A percentile compares a stretch with the other conserved stretches of the same genome.
These are phyloP conservation scores for Himalopsyche kuldschensis DNA, from an alignment of 2,888 invertebrate genomes.

Conservation along the genomic window DNA sequence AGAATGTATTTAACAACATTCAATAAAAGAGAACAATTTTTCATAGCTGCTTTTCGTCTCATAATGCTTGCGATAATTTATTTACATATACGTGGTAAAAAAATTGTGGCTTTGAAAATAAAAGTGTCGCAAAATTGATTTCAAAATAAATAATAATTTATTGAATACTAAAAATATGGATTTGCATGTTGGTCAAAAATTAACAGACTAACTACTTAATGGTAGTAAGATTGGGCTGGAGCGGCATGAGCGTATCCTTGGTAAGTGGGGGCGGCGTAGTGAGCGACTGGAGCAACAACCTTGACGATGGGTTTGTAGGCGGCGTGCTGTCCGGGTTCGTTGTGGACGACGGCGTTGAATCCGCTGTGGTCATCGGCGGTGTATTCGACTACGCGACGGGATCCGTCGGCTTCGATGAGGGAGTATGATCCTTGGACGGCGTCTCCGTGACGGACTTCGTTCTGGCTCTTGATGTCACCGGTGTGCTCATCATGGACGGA, in stretches of 20 bases:
- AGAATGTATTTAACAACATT: too few species aligned
- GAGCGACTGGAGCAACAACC: conserved; percentile 14
- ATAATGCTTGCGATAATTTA: too few species aligned
- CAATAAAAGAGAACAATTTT: too few species aligned
- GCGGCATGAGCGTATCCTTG: conserved; percentile 34
- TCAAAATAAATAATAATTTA: conserved; percentile 17
- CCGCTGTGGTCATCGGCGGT: conserved; percentile 48
- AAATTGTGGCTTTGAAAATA: too few species aligned
- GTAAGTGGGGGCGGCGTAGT: conserved; percentile 20
- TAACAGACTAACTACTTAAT: neutral
- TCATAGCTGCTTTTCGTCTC: too few species aligned
- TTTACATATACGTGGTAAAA: too few species aligned
- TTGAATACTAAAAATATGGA: conserved; percentile 15
- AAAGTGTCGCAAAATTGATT: neutral
- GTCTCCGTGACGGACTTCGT: conserved; percentile 53
- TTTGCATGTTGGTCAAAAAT: neutral
- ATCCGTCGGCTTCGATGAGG: conserved; percentile 52
- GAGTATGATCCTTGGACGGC: conserved; percentile 55
- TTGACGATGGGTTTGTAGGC: conserved; percentile 40
- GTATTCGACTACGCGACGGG: conserved; percentile 54
- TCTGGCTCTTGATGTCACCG: conserved; percentile 53
- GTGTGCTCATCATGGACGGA: conserved; percentile 32
- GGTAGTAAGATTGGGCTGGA: conserved; percentile 25
- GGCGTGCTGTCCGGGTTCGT: conserved; percentile 42
- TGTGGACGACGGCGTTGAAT: conserved; percentile 50